Conservation (phyloP, 2,797 vertebrate genomes). For the Urocyon cinereoargenteus region DNA sequence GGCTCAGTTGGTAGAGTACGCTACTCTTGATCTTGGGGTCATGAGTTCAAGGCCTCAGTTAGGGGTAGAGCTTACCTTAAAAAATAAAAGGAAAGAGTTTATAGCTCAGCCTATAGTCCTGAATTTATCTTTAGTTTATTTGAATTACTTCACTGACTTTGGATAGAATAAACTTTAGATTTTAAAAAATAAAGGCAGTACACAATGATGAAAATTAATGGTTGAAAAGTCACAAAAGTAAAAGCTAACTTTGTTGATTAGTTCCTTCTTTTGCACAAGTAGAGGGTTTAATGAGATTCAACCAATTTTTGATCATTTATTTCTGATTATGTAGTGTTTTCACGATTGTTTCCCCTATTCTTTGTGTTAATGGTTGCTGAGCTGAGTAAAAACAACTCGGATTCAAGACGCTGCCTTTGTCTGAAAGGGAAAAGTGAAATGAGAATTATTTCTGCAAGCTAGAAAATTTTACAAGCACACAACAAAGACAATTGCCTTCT, state of each 20-base stretch:
- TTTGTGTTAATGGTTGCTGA: not conserved
- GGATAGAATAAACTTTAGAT: not conserved
- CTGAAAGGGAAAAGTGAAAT: not conserved
- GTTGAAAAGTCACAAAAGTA: not conserved
- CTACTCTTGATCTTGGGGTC: not conserved
- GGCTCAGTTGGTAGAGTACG: not conserved
- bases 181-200: not conserved
- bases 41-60: not conserved
- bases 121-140: not conserved
- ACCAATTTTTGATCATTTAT: constrained; percentile 22
- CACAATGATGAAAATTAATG: not conserved
- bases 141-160: not conserved
- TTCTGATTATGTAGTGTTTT: not conserved
- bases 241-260: constrained; percentile 38
- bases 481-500: constrained; percentile 35
- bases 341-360: not conserved
- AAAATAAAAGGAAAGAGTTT: not conserved
- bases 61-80: not conserved
- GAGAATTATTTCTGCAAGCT: constrained; percentile 5
- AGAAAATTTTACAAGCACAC: not conserved
- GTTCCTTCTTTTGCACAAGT: not conserved
- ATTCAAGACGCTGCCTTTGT: not conserved
- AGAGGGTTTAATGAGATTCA: constrained; percentile 29
- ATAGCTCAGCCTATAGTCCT: not conserved
- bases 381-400: not conserved